phyloP scores from a whole-genome alignment of 2,888 invertebrate genomes.

The Drosophila flavopinicola region DNA sequence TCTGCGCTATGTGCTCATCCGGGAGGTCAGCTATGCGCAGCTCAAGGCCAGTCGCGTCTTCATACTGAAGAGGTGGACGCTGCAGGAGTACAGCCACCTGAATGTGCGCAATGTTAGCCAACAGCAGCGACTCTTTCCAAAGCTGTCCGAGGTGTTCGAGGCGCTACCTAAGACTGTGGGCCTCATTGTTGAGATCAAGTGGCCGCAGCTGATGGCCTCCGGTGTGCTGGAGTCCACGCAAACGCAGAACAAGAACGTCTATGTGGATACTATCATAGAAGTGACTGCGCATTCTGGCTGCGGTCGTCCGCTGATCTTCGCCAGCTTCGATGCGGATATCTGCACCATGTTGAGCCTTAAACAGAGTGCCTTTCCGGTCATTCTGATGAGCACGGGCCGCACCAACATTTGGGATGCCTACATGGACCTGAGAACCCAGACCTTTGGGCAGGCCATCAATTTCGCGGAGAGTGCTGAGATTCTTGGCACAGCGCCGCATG shows the following conservation, averaged over 20 bases:
- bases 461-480: conserved; percentile 92
- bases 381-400: conserved; percentile 88
- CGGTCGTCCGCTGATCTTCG: conserved; percentile 93
- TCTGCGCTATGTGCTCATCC: conserved; percentile 94
- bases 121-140: conserved; percentile 94
- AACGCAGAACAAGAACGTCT: conserved; percentile 93
- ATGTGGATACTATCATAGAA: conserved; percentile 92
- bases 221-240: conserved; percentile 93
- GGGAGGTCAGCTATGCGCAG: conserved; percentile 95
- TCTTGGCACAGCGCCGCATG: conserved; percentile 94
- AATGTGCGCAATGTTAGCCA: conserved; percentile 88
- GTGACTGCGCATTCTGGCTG: conserved; percentile 91
- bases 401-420: conserved; percentile 87
- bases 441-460: conserved; percentile 91
- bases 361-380: conserved; percentile 97
- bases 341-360: conserved; percentile 96
- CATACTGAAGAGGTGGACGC: conserved; percentile 88
- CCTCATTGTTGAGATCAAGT: conserved; percentile 98
- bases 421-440: conserved; percentile 92
- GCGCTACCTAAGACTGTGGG: conserved; percentile 93
- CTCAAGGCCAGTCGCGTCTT: conserved; percentile 94
- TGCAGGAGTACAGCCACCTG: conserved; percentile 88
- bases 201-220: conserved; percentile 94
- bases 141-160: conserved; percentile 91
- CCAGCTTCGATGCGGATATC: conserved; percentile 97